Evolutionary conservation across 1,140 invertebrate genomes (phyloP).

Genomic region (Bilobella aurantiaca): DNA sequence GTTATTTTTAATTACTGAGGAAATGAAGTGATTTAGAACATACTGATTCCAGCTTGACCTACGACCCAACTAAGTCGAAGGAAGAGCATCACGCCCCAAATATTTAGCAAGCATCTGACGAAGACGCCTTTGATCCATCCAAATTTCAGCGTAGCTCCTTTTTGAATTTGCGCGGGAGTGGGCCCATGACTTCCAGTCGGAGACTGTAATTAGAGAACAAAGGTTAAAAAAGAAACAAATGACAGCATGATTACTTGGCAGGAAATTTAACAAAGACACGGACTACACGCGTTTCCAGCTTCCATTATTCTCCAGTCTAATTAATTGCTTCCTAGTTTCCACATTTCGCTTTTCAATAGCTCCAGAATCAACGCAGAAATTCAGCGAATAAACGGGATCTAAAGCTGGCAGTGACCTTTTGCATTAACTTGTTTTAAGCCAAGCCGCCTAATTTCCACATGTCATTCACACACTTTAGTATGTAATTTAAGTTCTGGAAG

Average conservation of each 20-base stretch:
- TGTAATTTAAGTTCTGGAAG: no score
- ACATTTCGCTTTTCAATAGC: no score
- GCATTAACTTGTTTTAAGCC: no score
- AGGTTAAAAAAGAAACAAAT: not conserved
- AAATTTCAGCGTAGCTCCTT: conserved; percentile 23
- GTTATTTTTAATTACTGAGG: not conserved
- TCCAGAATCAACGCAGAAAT: no score
- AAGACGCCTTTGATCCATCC: conserved; percentile 84
- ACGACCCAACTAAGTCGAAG: conserved; percentile 51
- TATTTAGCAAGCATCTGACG: conserved; percentile 66
- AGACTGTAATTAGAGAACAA: conserved; percentile 12
- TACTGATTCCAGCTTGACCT: conserved; percentile 58
- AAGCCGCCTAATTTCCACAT: no score
- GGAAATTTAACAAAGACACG: conserved; percentile 6
- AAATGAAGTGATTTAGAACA: not conserved
- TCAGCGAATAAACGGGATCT: no score
- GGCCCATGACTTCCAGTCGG: not conserved
- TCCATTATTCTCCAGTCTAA: no score
- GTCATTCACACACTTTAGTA: no score
- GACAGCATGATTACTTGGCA: not conserved
- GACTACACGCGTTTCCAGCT: not conserved
- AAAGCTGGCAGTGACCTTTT: no score
- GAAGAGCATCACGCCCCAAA: conserved; percentile 55
- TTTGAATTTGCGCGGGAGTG: not conserved
- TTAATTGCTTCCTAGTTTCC: no score